phyloP scores from a whole-genome alignment of 1,140 invertebrate genomes.

The Drosophila rufa region DNA sequence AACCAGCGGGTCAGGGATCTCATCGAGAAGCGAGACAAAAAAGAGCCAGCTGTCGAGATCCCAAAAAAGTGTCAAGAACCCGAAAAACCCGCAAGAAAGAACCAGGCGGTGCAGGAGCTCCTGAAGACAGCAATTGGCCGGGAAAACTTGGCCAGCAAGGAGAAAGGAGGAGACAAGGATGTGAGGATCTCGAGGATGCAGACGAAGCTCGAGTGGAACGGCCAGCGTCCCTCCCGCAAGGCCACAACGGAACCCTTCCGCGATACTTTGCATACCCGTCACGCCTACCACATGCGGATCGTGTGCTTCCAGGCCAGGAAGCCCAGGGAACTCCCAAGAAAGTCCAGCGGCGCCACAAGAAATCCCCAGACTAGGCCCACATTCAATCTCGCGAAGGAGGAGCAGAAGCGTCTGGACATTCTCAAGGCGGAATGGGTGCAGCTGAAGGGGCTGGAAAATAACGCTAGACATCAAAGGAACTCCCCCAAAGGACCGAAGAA shows the following conservation, averaged over 20 bases:
- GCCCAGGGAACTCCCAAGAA: background rate
- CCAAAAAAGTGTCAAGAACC: background rate
- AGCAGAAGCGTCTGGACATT: constrained; percentile 19
- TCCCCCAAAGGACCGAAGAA: background rate
- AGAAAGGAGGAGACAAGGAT: background rate
- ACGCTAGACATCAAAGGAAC: too few species aligned
- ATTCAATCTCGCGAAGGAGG: constrained; percentile 14
- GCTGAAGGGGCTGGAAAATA: background rate
- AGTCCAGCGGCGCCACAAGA: too few species aligned
- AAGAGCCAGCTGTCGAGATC: too few species aligned
- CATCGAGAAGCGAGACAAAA: background rate
- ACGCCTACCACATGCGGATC: constrained; percentile 4
- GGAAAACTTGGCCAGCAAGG: too few species aligned
- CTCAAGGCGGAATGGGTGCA: constrained; percentile 16
- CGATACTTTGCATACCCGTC: background rate
- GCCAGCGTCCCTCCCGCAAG: background rate
- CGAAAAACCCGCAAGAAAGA: background rate
- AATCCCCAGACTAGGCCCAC: too few species aligned
- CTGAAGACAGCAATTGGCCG: background rate
- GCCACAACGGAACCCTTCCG: background rate
- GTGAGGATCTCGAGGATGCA: background rate
- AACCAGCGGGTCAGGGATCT: background rate
- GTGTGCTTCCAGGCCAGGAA: background rate
- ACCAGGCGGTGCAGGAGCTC: background rate
- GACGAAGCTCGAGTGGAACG: background rate